These are phyloP conservation scores for Pseudorasbora parva DNA, from an alignment of 2,113 vertebrate genomes.

Conservation along the genomic window DNA sequence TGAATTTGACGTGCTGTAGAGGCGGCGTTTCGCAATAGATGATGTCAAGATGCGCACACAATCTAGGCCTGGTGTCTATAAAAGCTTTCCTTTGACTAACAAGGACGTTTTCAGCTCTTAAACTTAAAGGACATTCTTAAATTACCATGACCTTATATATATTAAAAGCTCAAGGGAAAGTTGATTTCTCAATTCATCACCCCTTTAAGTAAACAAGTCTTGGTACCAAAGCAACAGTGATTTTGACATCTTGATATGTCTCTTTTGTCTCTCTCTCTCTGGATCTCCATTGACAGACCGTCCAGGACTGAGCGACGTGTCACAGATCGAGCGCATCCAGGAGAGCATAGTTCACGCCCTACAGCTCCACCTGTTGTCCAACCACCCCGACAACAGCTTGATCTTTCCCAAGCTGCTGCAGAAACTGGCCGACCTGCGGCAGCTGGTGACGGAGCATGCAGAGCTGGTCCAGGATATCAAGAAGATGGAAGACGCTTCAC, in stretches of 20 bases:
- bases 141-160: too few species aligned
- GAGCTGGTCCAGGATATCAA: slow-evolving; percentile 93
- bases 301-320: slow-evolving; percentile 86
- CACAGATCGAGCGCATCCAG: slow-evolving; percentile 89
- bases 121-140: too few species aligned
- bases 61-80: too few species aligned
- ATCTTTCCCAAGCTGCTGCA: slow-evolving; percentile 95
- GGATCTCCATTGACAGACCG: slow-evolving; percentile 79
- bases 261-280: slow-evolving; percentile 25
- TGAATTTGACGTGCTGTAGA: too few species aligned
- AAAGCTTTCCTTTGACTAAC: too few species aligned
- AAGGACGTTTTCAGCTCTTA: too few species aligned
- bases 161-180: too few species aligned
- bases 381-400: slow-evolving; percentile 87
- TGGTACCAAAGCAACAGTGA: neutral
- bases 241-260: neutral
- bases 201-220: too few species aligned
- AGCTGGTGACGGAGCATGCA: slow-evolving; percentile 94
- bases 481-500: slow-evolving; percentile 87
- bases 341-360: slow-evolving; percentile 90
- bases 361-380: slow-evolving; percentile 87
- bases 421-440: slow-evolving; percentile 92
- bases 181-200: too few species aligned
- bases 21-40: too few species aligned
- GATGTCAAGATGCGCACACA: too few species aligned